These are phyloP conservation scores for Torymus auratus DNA, from an alignment of 2,888 invertebrate species.

Conservation along the genomic window DNA sequence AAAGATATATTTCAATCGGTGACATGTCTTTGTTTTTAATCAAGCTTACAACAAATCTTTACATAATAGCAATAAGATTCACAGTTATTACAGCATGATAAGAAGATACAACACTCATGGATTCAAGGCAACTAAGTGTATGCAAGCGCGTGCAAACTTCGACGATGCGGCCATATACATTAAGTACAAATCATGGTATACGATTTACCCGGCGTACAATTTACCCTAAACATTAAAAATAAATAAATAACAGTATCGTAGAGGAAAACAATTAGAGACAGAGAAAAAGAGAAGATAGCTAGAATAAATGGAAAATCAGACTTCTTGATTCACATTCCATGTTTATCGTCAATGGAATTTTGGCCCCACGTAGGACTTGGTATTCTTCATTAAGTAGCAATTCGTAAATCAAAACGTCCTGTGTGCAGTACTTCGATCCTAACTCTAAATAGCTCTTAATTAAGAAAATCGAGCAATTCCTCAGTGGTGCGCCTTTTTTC, in stretches of 20 bases:
- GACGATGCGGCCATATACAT: slow-evolving; percentile 19
- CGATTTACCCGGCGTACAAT: slow-evolving; percentile 18
- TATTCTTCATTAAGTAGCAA: slow-evolving; percentile 47
- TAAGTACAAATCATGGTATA: slow-evolving; percentile 51
- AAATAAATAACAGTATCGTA: slow-evolving; percentile 50
- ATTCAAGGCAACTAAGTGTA: slow-evolving; percentile 37
- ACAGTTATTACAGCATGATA: slow-evolving; percentile 40
- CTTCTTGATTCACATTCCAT: slow-evolving; percentile 67
- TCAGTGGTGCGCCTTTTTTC: slow-evolving; percentile 19
- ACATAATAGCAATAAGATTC: too few species aligned
- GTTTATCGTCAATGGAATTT: slow-evolving; percentile 63
- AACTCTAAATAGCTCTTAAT: slow-evolving; percentile 21
- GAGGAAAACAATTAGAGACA: not conserved
- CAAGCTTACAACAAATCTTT: slow-evolving; percentile 42
- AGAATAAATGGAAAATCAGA: slow-evolving; percentile 67
- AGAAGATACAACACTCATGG: slow-evolving; percentile 25
- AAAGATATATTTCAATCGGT: slow-evolving; percentile 62
- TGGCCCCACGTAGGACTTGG: slow-evolving; percentile 64
- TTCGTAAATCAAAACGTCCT: slow-evolving; percentile 53
- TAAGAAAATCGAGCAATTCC: slow-evolving; percentile 54
- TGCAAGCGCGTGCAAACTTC: slow-evolving; percentile 26
- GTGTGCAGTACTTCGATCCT: slow-evolving; percentile 7
- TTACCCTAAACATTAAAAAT: slow-evolving; percentile 45
- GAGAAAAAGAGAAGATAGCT: slow-evolving; percentile 22
- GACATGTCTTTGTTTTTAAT: slow-evolving; percentile 37